Evolutionary conservation across 2,113 vertebrate species (phyloP).

Genomic region (Climacteris rufus): DNA sequence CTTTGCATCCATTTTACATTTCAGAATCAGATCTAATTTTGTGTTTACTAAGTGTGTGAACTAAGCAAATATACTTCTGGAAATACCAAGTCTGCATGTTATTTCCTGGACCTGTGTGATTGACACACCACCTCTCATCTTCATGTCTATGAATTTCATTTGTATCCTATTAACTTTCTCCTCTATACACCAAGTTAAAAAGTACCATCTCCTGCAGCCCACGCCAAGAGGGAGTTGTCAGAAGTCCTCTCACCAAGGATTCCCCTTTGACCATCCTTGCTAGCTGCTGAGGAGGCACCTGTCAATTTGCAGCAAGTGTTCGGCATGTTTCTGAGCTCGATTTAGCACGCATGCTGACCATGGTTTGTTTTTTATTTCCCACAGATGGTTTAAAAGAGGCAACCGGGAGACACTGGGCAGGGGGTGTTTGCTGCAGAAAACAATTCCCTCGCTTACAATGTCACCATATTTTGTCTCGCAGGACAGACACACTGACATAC

Average conservation of each 20-base stretch:
- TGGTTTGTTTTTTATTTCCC: background rate
- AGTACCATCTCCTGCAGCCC: background rate
- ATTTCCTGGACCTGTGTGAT: background rate
- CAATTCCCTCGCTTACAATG: accelerated
- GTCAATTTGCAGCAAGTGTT: background rate
- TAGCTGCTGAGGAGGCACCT: background rate
- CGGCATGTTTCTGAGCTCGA: background rate
- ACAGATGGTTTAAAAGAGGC: background rate
- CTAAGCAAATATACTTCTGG: background rate
- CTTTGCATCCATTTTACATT: background rate
- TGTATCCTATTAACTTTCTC: background rate
- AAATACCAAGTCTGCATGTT: background rate
- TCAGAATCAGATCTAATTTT: background rate
- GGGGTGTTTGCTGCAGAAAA: background rate
- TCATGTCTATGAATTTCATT: background rate
- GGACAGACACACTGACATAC: background rate
- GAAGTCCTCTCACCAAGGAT: background rate
- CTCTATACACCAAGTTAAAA: background rate
- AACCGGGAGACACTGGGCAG: background rate
- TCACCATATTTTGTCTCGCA: background rate
- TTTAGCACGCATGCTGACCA: background rate
- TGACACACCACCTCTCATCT: background rate
- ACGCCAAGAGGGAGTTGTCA: background rate
- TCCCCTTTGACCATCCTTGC: background rate
- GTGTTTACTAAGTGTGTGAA: background rate